Conservation (phyloP, 2,888 invertebrate species). For the Argynnis bischoffii region DNA sequence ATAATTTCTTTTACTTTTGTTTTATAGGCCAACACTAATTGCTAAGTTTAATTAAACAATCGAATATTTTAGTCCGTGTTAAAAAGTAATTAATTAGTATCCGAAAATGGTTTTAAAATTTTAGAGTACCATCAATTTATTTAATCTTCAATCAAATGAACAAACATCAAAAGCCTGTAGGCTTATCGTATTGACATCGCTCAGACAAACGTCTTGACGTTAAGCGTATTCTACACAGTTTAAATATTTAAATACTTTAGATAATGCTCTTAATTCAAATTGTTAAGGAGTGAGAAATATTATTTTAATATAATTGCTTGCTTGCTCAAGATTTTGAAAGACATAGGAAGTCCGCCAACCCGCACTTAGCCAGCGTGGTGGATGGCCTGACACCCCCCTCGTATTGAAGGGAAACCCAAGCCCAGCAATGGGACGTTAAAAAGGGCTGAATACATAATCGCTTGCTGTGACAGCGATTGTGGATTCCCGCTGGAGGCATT, state of each 20-base stretch:
- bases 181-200: constrained; percentile 43
- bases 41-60: background rate
- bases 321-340: no score
- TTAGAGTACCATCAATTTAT: constrained; percentile 41
- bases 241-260: background rate
- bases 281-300: no score
- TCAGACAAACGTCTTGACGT: constrained; percentile 39
- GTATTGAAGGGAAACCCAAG: no score
- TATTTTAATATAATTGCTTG: no score
- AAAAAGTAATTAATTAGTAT: constrained; percentile 32
- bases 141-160: constrained; percentile 49
- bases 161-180: constrained; percentile 44
- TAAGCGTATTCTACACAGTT: constrained; percentile 16
- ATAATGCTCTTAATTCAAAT: background rate
- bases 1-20: no score
- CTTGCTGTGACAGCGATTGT: no score
- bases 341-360: no score
- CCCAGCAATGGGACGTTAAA: no score
- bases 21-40: background rate
- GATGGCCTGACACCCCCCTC: no score
- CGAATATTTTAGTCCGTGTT: constrained; percentile 18
- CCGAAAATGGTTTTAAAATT: constrained; percentile 36
- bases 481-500: no score
- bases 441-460: no score
- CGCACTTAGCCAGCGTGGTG: no score